Evolutionary conservation across 2,888 invertebrate genomes (phyloP), one percentile per base, ranked within the genome.

Genomic region (Micropterix aruncella): DNA sequence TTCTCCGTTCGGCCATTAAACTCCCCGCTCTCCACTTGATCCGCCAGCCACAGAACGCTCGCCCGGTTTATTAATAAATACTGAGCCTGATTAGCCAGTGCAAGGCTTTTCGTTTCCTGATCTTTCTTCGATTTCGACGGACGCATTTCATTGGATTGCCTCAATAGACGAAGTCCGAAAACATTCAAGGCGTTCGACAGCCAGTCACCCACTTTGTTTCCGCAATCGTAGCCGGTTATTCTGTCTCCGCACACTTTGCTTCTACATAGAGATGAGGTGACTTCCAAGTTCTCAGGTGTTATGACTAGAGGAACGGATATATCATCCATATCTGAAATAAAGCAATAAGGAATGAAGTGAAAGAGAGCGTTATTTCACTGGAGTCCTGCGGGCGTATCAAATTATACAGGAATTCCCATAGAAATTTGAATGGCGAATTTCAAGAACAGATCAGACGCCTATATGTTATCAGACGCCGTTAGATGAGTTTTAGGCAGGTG

Each of bases 201-300:
- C 95, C 95, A 96, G 44, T 75, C 65, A 0, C 84, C 80, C 1
- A 83, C 83, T 48, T 77, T 76, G 44, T 83, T 76, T 0, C 95
- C 95, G 62, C 91, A 94, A 59, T 95, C 93, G 50, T 74, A 68
- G 0, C 87, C 90, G 54, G 78, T 71, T 0, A 92, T 77, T 48
- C 76, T 68, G 57, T 90, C 90, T 1, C 83, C 82, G 59, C 94
- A 94, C 9, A 95, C 81, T 75, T 88, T 88, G 56, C 84, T 89
- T 49, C 77, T 77, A 56, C 89, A 89, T 38, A 80, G 51, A 47
- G 65, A 60, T 19, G 63, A 61, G 14, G 63, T 59, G 48, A 55
- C 55, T 1, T 53, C 55, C 46, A 52, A 54, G 15, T 51, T 55
- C 37, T 57, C 51, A 1, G 54, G 40, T 2, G 45, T 47, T 12